Evolutionary conservation across 2,113 vertebrate genomes (phyloP).

Genomic region (Labrus mixtus): DNA sequence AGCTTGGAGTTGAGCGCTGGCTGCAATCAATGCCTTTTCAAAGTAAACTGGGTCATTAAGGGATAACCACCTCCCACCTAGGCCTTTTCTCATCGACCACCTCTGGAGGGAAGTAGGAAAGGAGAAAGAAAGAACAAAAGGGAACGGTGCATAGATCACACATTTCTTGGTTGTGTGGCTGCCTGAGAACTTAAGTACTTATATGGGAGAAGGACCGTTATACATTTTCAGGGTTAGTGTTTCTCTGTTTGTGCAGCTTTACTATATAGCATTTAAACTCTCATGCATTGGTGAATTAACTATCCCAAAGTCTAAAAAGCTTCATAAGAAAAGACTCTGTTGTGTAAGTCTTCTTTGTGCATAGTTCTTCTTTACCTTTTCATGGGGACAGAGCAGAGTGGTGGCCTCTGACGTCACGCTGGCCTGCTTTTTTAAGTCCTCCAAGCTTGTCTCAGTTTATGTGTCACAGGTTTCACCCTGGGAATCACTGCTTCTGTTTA

Average conservation of each 20-base stretch:
- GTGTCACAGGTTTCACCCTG: conserved; percentile 50
- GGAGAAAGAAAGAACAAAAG: conserved; percentile 59
- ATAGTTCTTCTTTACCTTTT: neutral
- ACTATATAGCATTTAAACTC: conserved; percentile 10
- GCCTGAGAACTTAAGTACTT: neutral
- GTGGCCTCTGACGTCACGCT: conserved; percentile 10
- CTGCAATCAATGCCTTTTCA: conserved; percentile 77
- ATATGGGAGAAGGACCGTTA: neutral
- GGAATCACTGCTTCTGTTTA: conserved; percentile 49
- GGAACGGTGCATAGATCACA: conserved; percentile 37
- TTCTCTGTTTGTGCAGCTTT: neutral
- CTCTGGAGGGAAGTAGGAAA: conserved; percentile 45
- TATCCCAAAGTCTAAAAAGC: no score
- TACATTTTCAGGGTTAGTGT: conserved; percentile 20
- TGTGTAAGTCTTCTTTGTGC: neutral
- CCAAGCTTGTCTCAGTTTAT: conserved; percentile 35
- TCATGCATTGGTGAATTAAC: neutral
- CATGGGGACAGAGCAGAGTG: conserved; percentile 3
- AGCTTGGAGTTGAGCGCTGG: conserved; percentile 55
- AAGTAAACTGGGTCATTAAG: conserved; percentile 80
- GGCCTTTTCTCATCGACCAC: conserved; percentile 74
- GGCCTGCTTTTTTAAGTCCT: conserved; percentile 22
- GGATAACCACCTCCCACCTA: conserved; percentile 79
- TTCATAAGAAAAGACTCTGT: neutral
- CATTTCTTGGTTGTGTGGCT: conserved; percentile 29